Evolutionary conservation across 2,888 invertebrate genomes (phyloP).

Genomic region (Apoderus coryli): DNA sequence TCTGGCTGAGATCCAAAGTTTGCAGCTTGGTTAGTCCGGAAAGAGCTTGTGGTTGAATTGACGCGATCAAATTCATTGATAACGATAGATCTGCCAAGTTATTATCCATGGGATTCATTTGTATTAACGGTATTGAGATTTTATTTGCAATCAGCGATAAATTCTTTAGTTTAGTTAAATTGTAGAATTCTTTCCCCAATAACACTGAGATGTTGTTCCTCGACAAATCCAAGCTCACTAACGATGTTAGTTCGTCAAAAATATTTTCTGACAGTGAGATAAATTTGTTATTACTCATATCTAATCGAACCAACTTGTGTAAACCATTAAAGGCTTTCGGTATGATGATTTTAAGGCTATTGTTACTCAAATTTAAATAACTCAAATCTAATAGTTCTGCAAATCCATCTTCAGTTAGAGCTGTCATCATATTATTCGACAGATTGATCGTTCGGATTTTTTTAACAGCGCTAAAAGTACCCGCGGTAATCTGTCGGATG

Average conservation of each 20-base stretch:
- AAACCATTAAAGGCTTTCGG: constrained; percentile 25
- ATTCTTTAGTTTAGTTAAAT: constrained; percentile 21
- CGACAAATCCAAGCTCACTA: constrained; percentile 23
- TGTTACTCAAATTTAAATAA: constrained; percentile 22
- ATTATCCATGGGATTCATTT: constrained; percentile 17
- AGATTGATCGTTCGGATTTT: constrained; percentile 27
- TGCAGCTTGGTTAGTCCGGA: constrained; percentile 24
- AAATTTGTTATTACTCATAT: constrained; percentile 25
- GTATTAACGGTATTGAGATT: constrained; percentile 18
- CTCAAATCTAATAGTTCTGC: constrained; percentile 24
- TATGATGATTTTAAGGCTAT: constrained; percentile 24
- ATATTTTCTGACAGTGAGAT: constrained; percentile 17
- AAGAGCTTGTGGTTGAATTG: constrained; percentile 21
- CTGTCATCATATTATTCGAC: constrained; percentile 25
- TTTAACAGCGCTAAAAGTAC: constrained; percentile 28
- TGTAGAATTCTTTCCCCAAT: constrained; percentile 22
- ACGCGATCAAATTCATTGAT: constrained; percentile 23
- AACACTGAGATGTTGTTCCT: constrained; percentile 23
- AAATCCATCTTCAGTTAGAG: constrained; percentile 26
- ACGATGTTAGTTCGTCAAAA: constrained; percentile 18
- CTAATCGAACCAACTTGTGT: constrained; percentile 21
- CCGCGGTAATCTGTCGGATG: constrained; percentile 25
- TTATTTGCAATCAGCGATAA: constrained; percentile 20
- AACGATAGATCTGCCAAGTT: constrained; percentile 22
- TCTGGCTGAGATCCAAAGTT: constrained; percentile 24